A percentile compares a stretch with the other conserved stretches of the same genome.
These are phyloP conservation scores for Parochlus steinenii DNA, from an alignment of 2,888 invertebrate genomes.

Conservation along the genomic window DNA sequence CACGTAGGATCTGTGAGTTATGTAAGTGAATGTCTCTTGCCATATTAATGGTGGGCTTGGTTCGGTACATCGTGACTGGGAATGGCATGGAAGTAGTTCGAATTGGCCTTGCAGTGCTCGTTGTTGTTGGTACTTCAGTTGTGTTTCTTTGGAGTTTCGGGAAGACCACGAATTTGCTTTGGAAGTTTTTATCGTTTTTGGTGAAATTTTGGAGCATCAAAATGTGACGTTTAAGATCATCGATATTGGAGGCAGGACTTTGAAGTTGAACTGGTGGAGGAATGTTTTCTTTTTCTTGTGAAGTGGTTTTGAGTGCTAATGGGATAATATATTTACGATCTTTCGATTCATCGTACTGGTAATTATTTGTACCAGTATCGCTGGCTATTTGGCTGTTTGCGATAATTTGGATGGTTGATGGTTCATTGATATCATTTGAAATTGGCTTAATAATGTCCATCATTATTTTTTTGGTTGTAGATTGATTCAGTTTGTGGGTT, in stretches of 20 bases:
- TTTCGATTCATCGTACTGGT: not conserved
- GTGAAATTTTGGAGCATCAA: slow-evolving; percentile 29
- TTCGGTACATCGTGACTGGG: slow-evolving; percentile 10
- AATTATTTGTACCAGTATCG: not conserved
- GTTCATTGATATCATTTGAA: slow-evolving; percentile 1
- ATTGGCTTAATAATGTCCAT: slow-evolving; percentile 12
- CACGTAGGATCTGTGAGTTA: slow-evolving; percentile 10
- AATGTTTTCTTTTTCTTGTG: slow-evolving; percentile 20
- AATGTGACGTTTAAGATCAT: slow-evolving; percentile 29
- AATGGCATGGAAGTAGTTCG: slow-evolving; percentile 10
- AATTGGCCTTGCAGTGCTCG: slow-evolving; percentile 13
- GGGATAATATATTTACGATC: slow-evolving; percentile 30
- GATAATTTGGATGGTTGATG: slow-evolving; percentile 8
- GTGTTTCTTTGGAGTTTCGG: slow-evolving; percentile 24
- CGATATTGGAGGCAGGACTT: slow-evolving; percentile 21
- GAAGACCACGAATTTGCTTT: slow-evolving; percentile 30
- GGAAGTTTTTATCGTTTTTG: slow-evolving; percentile 28
- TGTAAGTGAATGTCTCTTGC: too few relatives aligned
- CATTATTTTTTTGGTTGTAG: slow-evolving; percentile 11
- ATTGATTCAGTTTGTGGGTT: slow-evolving; percentile 7
- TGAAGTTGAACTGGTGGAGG: slow-evolving; percentile 2
- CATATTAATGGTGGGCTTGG: slow-evolving; percentile 10
- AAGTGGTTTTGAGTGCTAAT: slow-evolving; percentile 28
- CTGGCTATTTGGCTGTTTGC: slow-evolving; percentile 3
- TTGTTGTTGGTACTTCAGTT: slow-evolving; percentile 17